phyloP scores from a whole-genome alignment of 1,140 invertebrate genomes.

The Polypedilum vanderplanki region DNA sequence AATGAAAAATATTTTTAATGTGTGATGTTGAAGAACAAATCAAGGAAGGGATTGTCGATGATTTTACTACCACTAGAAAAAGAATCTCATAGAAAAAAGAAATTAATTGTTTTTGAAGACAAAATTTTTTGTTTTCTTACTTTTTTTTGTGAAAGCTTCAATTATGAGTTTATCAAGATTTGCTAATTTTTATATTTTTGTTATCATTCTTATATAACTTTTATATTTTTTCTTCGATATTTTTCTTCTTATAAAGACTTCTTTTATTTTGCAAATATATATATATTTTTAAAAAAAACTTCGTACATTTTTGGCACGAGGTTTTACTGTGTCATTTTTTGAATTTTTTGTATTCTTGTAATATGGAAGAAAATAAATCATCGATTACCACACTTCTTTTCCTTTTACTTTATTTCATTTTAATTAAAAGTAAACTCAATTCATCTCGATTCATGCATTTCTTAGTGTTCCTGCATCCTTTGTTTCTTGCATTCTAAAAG shows the following conservation, averaged over 20 bases:
- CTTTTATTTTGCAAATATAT: conserved; percentile 8
- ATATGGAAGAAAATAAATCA: conserved; percentile 25
- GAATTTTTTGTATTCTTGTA: background rate
- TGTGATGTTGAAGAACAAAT: no score
- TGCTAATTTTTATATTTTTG: conserved; percentile 26
- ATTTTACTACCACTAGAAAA: background rate
- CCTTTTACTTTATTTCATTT: background rate
- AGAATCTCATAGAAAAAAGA: background rate
- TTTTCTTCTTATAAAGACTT: conserved; percentile 25
- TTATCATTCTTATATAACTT: conserved; percentile 28
- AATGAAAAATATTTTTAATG: no score
- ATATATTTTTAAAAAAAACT: conserved; percentile 24
- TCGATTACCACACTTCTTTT: conserved; percentile 7
- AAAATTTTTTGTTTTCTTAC: background rate
- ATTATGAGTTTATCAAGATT: conserved; percentile 21
- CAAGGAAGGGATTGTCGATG: background rate
- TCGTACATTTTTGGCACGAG: background rate
- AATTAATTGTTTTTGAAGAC: background rate
- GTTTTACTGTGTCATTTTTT: background rate
- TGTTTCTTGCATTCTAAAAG: background rate
- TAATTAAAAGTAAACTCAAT: conserved; percentile 3
- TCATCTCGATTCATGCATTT: background rate
- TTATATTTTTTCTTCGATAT: conserved; percentile 21
- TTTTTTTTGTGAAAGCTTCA: background rate
- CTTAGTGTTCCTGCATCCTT: background rate